Evolutionary conservation across 2,888 invertebrate species (phyloP), one percentile per base, ranked within the genome.

Genomic region (Drosophila robusta): DNA sequence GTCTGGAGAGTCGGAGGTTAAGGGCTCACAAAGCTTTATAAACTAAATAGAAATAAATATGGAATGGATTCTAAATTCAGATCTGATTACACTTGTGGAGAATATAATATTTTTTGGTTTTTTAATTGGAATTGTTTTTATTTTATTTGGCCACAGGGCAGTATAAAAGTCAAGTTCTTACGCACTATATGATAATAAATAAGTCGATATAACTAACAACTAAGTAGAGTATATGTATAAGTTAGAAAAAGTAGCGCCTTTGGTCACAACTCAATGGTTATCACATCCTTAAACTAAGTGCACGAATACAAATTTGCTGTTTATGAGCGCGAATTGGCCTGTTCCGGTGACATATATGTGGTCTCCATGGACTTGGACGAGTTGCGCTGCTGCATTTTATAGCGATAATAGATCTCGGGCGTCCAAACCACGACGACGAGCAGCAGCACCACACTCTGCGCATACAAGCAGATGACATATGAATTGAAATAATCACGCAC

Each of bases 401-500:
- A 93, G 70, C 70, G 92, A 69, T 89, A 91, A 32, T 94, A 68
- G 90, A 94, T 93, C 84, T 95, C 95, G 16, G 94, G 93, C 6
- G 93, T 89, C 95, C 95, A 95, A 39, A 93, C 92, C 0, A 93
- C 75, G 32, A 94, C 90, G 1, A 95, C 93, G 18, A 94, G 49
- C 0, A 94, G 88, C 4, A 95, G 79, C 0, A 95, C 88, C 0
- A 93, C 73, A 86, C 94, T 94, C 84, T 95, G 94, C 0, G 94
- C 93, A 66, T 95, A 94, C 70, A 96, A 94, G 65, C 95, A 95
- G 1, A 94, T 84, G 1, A 93, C 88, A 83, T 95, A 96, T 73
- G 95, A 95, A 14, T 91, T 93, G 1, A 94, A 94, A 57, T 93
- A 93, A 84, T 96, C 96, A 78, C 95, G 93, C 52, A 95, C 92